Percentiles rank a stretch among this genome's conserved stretches.
These are phyloP conservation scores for Chloropsis hardwickii DNA, from an alignment of 2,113 vertebrate species.

Conservation along the genomic window DNA sequence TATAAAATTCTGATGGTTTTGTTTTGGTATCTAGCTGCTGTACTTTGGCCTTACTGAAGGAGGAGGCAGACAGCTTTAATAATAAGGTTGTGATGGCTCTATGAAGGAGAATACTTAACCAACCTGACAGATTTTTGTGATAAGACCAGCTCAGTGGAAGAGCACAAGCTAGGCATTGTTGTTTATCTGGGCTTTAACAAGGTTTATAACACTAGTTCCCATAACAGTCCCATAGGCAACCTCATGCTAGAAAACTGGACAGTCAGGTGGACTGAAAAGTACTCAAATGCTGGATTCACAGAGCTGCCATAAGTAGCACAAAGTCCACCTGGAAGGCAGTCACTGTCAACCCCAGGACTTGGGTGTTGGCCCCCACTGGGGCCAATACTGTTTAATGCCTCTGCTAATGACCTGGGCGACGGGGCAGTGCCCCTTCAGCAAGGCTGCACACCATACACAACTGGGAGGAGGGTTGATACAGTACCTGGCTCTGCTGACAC, in stretches of 20 bases:
- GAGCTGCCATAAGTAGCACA: neutral
- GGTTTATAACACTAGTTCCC: neutral
- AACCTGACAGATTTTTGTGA: neutral
- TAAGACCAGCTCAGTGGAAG: neutral
- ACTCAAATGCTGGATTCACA: neutral
- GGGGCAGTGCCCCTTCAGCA: neutral
- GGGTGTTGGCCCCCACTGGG: neutral
- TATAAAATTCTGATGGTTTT: neutral
- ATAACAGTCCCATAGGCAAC: neutral
- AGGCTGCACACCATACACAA: neutral
- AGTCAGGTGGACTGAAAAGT: neutral
- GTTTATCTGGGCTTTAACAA: neutral
- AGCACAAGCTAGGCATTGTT: neutral
- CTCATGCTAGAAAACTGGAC: neutral
- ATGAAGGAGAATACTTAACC: neutral
- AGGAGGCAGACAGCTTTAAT: neutral
- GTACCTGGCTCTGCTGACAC: neutral
- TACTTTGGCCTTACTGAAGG: neutral
- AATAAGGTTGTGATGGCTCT: neutral
- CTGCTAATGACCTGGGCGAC: rapidly evolving
- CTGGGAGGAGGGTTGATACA: neutral
- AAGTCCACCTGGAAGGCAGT: neutral
- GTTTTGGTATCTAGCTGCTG: neutral
- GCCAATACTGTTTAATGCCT: neutral
- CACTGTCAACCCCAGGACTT: neutral